phyloP scores from a whole-genome alignment of 2,113 vertebrate genomes.

The Entomyzon cyanotis region DNA sequence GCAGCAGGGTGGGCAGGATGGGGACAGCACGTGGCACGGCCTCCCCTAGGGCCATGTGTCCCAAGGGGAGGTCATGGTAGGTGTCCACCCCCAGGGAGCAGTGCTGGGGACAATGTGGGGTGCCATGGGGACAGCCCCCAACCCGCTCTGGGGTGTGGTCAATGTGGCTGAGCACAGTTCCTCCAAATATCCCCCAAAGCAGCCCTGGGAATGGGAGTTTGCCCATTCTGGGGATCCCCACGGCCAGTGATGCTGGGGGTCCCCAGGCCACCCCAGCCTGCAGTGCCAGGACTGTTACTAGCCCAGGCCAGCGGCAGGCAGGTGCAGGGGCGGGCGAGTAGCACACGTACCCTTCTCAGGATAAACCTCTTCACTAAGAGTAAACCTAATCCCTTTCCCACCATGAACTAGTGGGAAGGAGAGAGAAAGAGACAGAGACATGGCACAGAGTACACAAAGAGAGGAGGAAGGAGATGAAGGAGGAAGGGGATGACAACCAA shows the following conservation, averaged over 20 bases:
- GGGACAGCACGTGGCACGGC: background rate
- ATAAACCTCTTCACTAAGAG: slow-evolving; percentile 99
- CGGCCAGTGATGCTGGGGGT: background rate
- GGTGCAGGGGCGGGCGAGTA: slow-evolving; percentile 49
- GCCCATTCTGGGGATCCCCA: background rate
- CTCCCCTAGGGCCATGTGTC: background rate
- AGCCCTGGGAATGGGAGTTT: background rate
- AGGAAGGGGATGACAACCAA: background rate
- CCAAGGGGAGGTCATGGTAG: background rate
- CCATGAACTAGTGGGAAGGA: slow-evolving; percentile 88
- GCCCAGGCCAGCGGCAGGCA: slow-evolving; percentile 55
- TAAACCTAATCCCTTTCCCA: slow-evolving; percentile 99
- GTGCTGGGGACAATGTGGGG: background rate
- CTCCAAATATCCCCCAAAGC: background rate
- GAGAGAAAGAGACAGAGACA: slow-evolving; percentile 63
- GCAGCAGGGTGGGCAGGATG: background rate
- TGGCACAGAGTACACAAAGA: slow-evolving; percentile 33
- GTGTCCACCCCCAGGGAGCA: background rate
- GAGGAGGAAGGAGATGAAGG: background rate
- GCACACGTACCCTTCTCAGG: slow-evolving; percentile 98
- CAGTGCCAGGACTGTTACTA: slow-evolving; percentile 69
- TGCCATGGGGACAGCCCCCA: background rate
- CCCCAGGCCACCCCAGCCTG: background rate
- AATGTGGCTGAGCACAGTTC: background rate
- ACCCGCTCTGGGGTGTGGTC: background rate